phyloP scores from a whole-genome alignment of 2,113 vertebrate species.

The Siphamia tubifer region DNA sequence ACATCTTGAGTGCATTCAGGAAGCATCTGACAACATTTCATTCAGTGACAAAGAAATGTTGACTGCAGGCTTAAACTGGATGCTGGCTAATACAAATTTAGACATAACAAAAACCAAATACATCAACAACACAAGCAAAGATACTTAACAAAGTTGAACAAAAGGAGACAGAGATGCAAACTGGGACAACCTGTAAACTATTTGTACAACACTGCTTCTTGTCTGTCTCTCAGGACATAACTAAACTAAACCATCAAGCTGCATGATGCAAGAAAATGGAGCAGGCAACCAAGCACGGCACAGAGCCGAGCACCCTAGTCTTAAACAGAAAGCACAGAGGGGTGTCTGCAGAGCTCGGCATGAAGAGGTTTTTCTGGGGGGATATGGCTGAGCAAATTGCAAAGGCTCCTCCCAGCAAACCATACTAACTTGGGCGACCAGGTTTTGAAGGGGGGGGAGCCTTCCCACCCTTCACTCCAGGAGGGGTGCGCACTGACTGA shows the following conservation, averaged over 20 bases:
- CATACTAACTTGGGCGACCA: conserved; percentile 79
- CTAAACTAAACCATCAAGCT: conserved; percentile 45
- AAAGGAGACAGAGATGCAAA: conserved; percentile 26
- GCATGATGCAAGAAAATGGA: conserved; percentile 27
- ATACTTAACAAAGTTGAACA: conserved; percentile 34
- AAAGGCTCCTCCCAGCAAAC: conserved; percentile 60
- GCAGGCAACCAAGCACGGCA: conserved; percentile 55
- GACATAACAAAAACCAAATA: conserved; percentile 49
- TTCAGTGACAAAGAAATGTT: conserved; percentile 41
- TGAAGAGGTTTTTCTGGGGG: neutral
- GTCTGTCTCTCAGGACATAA: conserved; percentile 2
- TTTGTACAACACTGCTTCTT: conserved; percentile 28
- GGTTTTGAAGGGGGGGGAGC: conserved; percentile 76
- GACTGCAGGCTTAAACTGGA: conserved; percentile 51
- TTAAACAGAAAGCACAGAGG: conserved; percentile 42
- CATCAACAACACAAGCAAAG: conserved; percentile 56
- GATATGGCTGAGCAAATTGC: conserved; percentile 38
- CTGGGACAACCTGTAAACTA: neutral
- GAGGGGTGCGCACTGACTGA: conserved; percentile 77
- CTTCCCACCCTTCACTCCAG: conserved; percentile 74
- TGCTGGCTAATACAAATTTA: conserved; percentile 44
- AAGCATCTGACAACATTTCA: conserved; percentile 55
- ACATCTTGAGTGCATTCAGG: conserved; percentile 11
- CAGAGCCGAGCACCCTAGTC: conserved; percentile 8
- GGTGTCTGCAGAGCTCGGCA: conserved; percentile 21